Conservation (phyloP, 2,797 vertebrate genomes). For the Helostoma temminkii region DNA sequence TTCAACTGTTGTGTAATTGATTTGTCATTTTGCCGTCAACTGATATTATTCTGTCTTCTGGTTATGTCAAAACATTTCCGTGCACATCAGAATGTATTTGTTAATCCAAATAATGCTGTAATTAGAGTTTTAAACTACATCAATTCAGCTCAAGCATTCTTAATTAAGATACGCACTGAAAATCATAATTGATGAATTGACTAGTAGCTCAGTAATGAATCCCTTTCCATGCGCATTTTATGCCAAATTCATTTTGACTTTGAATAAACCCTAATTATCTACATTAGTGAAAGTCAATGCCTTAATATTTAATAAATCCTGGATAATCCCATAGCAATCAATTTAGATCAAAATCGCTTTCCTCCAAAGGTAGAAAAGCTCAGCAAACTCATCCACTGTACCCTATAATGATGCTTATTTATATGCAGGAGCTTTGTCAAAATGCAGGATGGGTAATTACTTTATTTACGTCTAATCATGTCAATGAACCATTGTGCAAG, state of each 20-base stretch:
- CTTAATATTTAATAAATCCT: constrained; percentile 93
- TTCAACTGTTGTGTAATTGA: constrained; percentile 43
- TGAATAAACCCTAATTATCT: constrained; percentile 91
- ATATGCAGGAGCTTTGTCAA: constrained; percentile 86
- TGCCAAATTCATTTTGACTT: constrained; percentile 85
- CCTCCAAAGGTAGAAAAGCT: constrained; percentile 87
- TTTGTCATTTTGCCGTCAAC: constrained; percentile 43
- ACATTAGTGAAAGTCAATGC: constrained; percentile 91
- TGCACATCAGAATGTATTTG: constrained; percentile 64
- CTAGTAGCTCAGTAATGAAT: constrained; percentile 80
- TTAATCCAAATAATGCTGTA: constrained; percentile 78
- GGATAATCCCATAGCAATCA: constrained; percentile 93
- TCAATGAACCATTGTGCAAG: constrained; percentile 76
- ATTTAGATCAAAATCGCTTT: constrained; percentile 91
- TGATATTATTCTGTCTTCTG: constrained; percentile 37
- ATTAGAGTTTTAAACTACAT: constrained; percentile 78
- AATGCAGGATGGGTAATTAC: constrained; percentile 88
- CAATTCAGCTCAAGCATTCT: constrained; percentile 78
- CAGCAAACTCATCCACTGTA: constrained; percentile 84
- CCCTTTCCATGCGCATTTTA: constrained; percentile 84
- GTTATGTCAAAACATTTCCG: constrained; percentile 52
- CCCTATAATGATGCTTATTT: constrained; percentile 85
- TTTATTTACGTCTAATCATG: constrained; percentile 89
- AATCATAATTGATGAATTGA: constrained; percentile 83
- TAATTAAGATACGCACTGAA: constrained; percentile 82